Conservation (phyloP, 2,113 vertebrate species). For the Labrus mixtus region DNA sequence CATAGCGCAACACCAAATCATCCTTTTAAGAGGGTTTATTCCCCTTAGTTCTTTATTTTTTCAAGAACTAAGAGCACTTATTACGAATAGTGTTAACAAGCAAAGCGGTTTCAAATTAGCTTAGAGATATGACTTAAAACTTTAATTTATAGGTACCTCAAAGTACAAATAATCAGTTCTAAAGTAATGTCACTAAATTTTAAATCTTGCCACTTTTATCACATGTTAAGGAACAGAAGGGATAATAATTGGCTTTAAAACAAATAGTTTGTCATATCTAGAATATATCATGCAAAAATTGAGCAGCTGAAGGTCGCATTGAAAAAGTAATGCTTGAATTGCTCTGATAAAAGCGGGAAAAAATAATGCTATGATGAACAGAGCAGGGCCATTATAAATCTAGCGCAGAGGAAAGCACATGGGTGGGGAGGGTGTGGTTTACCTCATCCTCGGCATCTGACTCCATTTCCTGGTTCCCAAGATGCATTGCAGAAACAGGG, state of each 20-base stretch:
- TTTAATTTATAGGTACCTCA: constrained; percentile 3
- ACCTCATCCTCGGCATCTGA: constrained; percentile 99
- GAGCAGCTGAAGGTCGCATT: constrained; percentile 53
- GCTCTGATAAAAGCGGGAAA: constrained; percentile 60
- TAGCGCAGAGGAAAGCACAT: constrained; percentile 75
- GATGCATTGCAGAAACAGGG: constrained; percentile 98
- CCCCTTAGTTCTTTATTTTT: constrained; percentile 16
- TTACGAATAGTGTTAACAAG: constrained; percentile 9
- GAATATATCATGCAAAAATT: constrained; percentile 69
- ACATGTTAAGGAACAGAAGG: constrained; percentile 37
- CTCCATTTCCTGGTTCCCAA: constrained; percentile 99
- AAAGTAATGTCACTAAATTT: constrained; percentile 1
- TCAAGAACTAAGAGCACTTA: background rate
- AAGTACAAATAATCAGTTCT: constrained; percentile 18
- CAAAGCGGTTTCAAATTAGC: constrained; percentile 25
- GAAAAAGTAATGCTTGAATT: constrained; percentile 42
- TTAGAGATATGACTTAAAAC: constrained; percentile 8
- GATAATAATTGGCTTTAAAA: constrained; percentile 40
- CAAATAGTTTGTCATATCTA: constrained; percentile 42
- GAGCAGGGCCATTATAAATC: constrained; percentile 51
- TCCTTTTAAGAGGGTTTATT: constrained; percentile 26
- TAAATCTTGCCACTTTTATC: constrained; percentile 40
- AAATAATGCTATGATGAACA: constrained; percentile 63
- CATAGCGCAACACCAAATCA: constrained; percentile 35
- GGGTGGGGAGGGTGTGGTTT: constrained; percentile 87